Evolutionary conservation across 2,797 vertebrate genomes (phyloP), one percentile per base, ranked within the genome.

Genomic region (Simalia tracyae): DNA sequence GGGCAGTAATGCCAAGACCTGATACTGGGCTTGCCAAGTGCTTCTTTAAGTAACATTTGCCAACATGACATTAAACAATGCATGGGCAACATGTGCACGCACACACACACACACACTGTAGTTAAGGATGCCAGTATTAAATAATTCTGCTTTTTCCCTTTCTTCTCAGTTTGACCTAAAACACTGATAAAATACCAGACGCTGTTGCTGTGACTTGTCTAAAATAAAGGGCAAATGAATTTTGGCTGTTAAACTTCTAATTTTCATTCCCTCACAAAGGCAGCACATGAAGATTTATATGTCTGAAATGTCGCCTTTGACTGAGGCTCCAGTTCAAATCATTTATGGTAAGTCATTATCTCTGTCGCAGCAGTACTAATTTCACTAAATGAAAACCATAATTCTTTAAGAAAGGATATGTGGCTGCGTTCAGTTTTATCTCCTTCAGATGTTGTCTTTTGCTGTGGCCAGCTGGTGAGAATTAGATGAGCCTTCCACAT

Each of bases 61-160:
- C 97, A 97, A 95, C 92, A 95, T 96, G 95, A 98, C 96, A 97
- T 96, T 97, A 98, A 98, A 98, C 96, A 98, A 96, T 94, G 94
- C 96, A 96, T 96, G 97, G 97, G 96, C 97, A 97, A 97, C 88
- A 96, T 95, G 94, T 94, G 95, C 86, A 59, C 15, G 94, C 94
- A 95, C 87, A 36, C n/a, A 42, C 97, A 91, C 89, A 96, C 92
- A 94, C 91, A 36, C 31, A 36, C 31, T 95, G 90, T 87, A 96
- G 94, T 95, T 97, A 96, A 95, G 91, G 96, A 96, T 96, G 94
- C 93, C 94, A 95, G 96, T 84, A 93, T 97, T 97, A 97, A 96
- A 92, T 95, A 97, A 96, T 96, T 92, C 86, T 97, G 93, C 92
- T 96, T 96, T 94, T 91, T 96, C 96, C 95, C 94, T 95, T 90